A percentile compares a stretch with the other conserved stretches of the same genome.
phyloP scores from a whole-genome alignment of 2,797 vertebrate species.

The Fistularia tabacaria region DNA sequence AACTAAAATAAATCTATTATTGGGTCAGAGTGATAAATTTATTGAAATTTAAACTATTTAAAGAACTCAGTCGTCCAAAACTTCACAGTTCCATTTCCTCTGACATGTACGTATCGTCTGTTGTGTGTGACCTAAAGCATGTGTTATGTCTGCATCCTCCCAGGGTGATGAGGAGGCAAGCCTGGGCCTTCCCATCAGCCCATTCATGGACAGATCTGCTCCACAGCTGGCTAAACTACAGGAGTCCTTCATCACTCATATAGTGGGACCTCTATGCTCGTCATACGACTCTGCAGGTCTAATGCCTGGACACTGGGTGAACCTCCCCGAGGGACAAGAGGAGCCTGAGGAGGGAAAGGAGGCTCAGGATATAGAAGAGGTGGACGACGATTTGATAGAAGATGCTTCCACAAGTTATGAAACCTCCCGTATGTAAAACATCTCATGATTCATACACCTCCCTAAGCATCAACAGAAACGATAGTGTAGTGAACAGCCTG shows the following conservation, averaged over 20 bases:
- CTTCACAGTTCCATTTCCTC: not conserved
- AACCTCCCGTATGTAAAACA: conserved; percentile 66
- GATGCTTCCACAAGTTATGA: conserved; percentile 81
- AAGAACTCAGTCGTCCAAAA: not conserved
- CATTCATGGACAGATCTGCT: conserved; percentile 96
- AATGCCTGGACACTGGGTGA: conserved; percentile 93
- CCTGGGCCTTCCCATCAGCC: conserved; percentile 94
- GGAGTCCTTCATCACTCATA: conserved; percentile 98
- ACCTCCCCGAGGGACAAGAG: conserved; percentile 64
- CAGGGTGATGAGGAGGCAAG: conserved; percentile 96
- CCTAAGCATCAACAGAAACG: too few relatives aligned
- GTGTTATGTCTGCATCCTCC: not conserved
- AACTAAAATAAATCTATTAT: too few relatives aligned
- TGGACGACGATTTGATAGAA: conserved; percentile 60
- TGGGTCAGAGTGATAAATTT: too few relatives aligned
- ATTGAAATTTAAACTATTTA: too few relatives aligned
- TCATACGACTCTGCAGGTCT: conserved; percentile 92
- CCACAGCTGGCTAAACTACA: conserved; percentile 95
- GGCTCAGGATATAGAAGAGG: conserved; percentile 50
- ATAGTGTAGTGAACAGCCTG: too few relatives aligned
- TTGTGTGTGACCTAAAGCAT: not conserved
- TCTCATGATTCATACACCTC: not conserved
- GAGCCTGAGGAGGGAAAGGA: conserved; percentile 65
- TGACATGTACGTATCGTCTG: not conserved
- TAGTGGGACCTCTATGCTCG: conserved; percentile 93